Base-by-base conservation (phyloP, 2,113 vertebrate species). In the Tachuris rubrigastra region DNA sequence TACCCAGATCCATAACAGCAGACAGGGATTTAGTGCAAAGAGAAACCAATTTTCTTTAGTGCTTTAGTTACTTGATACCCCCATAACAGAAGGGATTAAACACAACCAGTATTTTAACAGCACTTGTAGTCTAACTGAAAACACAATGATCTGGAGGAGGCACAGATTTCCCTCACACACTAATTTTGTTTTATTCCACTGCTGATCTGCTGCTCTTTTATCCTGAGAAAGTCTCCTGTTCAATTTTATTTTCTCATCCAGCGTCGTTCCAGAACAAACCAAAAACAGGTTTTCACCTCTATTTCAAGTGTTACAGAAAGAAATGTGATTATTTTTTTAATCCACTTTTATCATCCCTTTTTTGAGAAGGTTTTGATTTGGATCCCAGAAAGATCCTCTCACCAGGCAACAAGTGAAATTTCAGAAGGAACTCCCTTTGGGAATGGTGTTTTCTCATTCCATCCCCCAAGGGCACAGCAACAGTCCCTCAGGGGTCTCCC, bases 41-140 rank as follows among this genome's bases (percentile, higher is more conserved):
- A 95, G 94, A 97, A 96, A 96, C 95, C 96, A 97, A 98, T 98
- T 97, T 97, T 93, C 97, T 96, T 97, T 97, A 98, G 97, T 98
- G 98, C 96, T 96, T 95, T 24, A 76, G 92, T 88, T 85, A 96
- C 76, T 47, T 77, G 92, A 91, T 95, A 97, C 78, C 80, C 75
- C 69, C 67, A 30, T 59, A 96, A 96, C 62, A 89, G 95, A 81
- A 96, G 2, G 76, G 97, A 98, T 97, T 97, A 97, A 97, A 91
- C 71, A 95, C 90, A 95, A 95, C 90, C 89, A 85, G 66, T 35
- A 89, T 95, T 97, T 95, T 78, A 95, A 79, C 10, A 21, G 93
- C 75, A 80, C 96, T 96, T 93, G 35, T 35, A 72, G 59, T 62
- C 94, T 68, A 86, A 85, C 91, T 92, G 92, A 87, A 97, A 91